These are phyloP conservation scores for Orchesellides sinensis DNA, from an alignment of 2,888 invertebrate species.

Conservation along the genomic window DNA sequence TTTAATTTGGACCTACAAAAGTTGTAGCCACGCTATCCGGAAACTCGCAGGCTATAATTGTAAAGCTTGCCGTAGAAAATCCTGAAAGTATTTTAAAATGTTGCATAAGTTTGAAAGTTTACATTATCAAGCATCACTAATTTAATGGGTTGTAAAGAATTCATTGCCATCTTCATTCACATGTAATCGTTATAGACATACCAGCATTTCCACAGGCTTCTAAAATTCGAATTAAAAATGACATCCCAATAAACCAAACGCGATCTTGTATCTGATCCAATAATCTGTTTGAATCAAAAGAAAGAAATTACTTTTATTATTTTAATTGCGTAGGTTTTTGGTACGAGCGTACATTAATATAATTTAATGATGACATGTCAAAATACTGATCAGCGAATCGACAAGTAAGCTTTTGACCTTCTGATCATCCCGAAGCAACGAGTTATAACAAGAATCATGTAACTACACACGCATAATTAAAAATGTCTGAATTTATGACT, in stretches of 20 bases:
- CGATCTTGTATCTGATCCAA: slow-evolving; percentile 60
- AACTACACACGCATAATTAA: no score
- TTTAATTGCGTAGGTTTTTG: no score
- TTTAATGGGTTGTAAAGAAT: background rate
- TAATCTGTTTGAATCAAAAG: slow-evolving; percentile 49
- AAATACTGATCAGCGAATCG: no score
- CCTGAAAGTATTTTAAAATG: slow-evolving; percentile 82
- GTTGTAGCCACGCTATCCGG: slow-evolving; percentile 78
- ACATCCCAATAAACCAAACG: slow-evolving; percentile 85
- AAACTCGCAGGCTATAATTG: slow-evolving; percentile 78
- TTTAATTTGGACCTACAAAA: slow-evolving; percentile 77
- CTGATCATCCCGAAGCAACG: no score
- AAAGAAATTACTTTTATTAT: no score
- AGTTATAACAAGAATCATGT: no score
- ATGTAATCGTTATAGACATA: background rate
- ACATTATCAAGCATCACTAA: no score
- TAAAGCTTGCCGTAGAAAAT: slow-evolving; percentile 79
- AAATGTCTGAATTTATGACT: slow-evolving; percentile 1
- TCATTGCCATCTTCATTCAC: background rate
- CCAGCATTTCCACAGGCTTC: slow-evolving; percentile 93
- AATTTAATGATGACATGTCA: no score
- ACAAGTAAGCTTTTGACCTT: no score
- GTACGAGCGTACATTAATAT: no score
- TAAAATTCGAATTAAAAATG: slow-evolving; percentile 87
- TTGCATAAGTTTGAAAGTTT: slow-evolving; percentile 1